Evolutionary conservation across 2,113 vertebrate species (phyloP).

Genomic region (Orientallactaga bullata): DNA sequence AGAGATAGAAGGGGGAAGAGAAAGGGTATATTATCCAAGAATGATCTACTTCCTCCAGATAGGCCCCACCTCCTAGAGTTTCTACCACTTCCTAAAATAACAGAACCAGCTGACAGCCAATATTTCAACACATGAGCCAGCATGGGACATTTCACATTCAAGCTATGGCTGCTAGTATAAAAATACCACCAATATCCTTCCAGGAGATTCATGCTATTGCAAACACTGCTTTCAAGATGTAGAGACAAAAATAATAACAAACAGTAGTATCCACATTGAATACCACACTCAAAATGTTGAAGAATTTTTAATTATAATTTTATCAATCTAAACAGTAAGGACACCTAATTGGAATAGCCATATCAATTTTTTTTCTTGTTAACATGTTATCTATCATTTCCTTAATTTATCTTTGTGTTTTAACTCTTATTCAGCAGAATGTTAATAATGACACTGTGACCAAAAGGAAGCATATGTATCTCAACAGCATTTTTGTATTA

Average conservation of each 20-base stretch:
- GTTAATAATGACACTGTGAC: constrained; percentile 33
- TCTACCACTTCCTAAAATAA: background rate
- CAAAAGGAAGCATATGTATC: background rate
- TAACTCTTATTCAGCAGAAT: background rate
- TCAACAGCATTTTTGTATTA: constrained; percentile 22
- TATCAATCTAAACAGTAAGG: background rate
- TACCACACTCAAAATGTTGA: background rate
- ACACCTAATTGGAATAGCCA: fast-evolving
- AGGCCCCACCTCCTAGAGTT: background rate
- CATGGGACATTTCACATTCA: background rate
- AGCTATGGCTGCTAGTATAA: background rate
- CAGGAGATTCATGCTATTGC: background rate
- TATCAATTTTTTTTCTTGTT: constrained; percentile 25
- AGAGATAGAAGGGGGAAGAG: background rate
- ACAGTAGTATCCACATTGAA: background rate
- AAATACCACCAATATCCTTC: background rate
- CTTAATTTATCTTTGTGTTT: constrained; percentile 43
- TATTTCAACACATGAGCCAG: background rate
- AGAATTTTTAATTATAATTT: background rate
- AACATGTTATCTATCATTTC: background rate
- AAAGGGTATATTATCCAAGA: background rate
- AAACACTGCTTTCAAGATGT: background rate
- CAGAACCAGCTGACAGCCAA: background rate
- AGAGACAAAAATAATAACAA: background rate
- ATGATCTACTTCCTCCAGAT: background rate